Evolutionary conservation across 2,888 invertebrate species (phyloP).

Genomic region (Tenthredo distinguenda): DNA sequence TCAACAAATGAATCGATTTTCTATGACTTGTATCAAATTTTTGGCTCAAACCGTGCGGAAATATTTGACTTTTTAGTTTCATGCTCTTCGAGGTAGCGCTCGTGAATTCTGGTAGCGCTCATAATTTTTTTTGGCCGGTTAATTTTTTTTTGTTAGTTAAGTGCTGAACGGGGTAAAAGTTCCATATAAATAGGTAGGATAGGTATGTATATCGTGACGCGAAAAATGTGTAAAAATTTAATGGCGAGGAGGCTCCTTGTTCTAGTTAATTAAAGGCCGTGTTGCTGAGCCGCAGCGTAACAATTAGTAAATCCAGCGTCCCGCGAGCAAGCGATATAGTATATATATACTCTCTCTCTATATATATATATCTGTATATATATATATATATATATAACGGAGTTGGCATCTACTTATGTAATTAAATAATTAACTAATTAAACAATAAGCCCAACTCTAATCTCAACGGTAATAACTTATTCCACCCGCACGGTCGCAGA

Average conservation of each 20-base stretch:
- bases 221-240: background rate
- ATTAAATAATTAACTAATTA: conserved; percentile 54
- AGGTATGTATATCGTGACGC: background rate
- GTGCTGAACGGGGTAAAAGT: background rate
- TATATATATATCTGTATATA: background rate
- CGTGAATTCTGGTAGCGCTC: background rate
- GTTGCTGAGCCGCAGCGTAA: conserved; percentile 39
- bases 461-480: conserved; percentile 45
- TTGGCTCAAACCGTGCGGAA: background rate
- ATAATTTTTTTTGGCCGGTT: background rate
- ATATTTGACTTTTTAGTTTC: background rate
- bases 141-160: background rate
- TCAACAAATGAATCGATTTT: background rate
- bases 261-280: conserved; percentile 46
- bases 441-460: conserved; percentile 47
- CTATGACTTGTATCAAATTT: background rate
- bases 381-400: too few species aligned
- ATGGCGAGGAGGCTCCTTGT: background rate
- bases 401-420: conserved; percentile 49
- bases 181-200: background rate
- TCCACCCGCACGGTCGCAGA: conserved; percentile 19
- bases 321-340: background rate
- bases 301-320: conserved; percentile 47
- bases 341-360: background rate
- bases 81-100: background rate